Percentiles rank a stretch among this genome's conserved stretches.
Evolutionary conservation across 2,797 vertebrate genomes (phyloP).

Genomic region (Ambastaia sidthimunki): DNA sequence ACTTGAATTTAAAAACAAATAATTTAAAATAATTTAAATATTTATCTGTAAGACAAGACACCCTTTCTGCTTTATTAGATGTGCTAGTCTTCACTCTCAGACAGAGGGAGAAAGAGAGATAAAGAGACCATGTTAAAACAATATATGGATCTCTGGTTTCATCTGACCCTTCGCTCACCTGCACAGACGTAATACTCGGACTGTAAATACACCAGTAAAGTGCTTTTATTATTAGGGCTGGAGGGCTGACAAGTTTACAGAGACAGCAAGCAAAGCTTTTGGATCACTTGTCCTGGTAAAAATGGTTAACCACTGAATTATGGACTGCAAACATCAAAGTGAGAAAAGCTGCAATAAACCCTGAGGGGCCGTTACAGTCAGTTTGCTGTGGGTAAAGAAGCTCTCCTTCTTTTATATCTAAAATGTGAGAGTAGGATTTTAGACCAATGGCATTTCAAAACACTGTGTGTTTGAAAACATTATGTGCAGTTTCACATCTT

Average conservation of each 20-base stretch:
- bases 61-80: background rate
- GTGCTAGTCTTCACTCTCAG: background rate
- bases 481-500: slow-evolving; percentile 1
- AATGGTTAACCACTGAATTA: slow-evolving; percentile 7
- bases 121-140: background rate
- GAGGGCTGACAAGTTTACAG: slow-evolving; percentile 25
- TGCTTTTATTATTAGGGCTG: slow-evolving; percentile 34
- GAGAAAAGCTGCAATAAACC: background rate
- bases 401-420: too few species aligned
- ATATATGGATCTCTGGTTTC: slow-evolving; percentile 42
- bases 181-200: slow-evolving; percentile 8
- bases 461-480: too few species aligned
- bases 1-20: too few species aligned
- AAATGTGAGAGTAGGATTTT: too few species aligned
- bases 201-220: slow-evolving; percentile 48
- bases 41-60: background rate
- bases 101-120: background rate
- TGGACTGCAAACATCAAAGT: slow-evolving; percentile 1
- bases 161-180: slow-evolving; percentile 41
- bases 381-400: background rate
- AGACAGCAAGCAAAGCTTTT: slow-evolving; percentile 22
- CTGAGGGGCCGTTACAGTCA: background rate
- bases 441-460: too few species aligned
- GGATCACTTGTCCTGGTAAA: slow-evolving; percentile 15
- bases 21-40: too few species aligned